These are phyloP conservation scores for Thryonomys swinderianus DNA, from an alignment of 2,113 vertebrate species.

Conservation along the genomic window DNA sequence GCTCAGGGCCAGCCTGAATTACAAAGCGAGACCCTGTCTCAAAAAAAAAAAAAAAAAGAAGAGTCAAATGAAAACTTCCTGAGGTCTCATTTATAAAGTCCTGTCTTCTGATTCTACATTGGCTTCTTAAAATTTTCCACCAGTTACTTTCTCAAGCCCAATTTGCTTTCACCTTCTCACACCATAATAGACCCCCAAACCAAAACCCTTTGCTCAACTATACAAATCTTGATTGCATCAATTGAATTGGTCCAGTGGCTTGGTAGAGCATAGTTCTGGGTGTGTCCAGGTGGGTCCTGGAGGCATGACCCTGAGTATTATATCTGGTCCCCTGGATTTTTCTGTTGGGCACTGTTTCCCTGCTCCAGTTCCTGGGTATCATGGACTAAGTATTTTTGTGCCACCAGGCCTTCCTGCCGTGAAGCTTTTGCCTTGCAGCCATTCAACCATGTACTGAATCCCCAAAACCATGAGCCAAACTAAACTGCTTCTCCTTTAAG, in stretches of 20 bases:
- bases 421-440: background rate
- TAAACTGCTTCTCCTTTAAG: background rate
- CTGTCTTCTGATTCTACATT: background rate
- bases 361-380: background rate
- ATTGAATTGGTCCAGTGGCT: background rate
- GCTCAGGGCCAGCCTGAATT: no score
- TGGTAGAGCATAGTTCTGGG: background rate
- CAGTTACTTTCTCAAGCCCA: background rate
- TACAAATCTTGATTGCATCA: background rate
- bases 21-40: no score
- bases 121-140: background rate
- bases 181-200: no score
- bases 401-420: background rate
- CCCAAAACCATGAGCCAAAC: background rate
- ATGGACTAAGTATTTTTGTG: background rate
- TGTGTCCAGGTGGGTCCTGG: background rate
- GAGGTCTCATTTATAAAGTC: background rate
- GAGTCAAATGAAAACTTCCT: background rate
- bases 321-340: background rate
- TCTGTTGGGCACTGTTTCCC: background rate
- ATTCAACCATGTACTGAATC: background rate
- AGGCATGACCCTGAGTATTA: background rate
- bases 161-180: no score
- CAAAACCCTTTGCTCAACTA: background rate
- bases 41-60: no score